A percentile compares a stretch with the other conserved stretches of the same genome.
phyloP scores from a whole-genome alignment of 2,888 invertebrate genomes.

The Priocnemis perturbator region DNA sequence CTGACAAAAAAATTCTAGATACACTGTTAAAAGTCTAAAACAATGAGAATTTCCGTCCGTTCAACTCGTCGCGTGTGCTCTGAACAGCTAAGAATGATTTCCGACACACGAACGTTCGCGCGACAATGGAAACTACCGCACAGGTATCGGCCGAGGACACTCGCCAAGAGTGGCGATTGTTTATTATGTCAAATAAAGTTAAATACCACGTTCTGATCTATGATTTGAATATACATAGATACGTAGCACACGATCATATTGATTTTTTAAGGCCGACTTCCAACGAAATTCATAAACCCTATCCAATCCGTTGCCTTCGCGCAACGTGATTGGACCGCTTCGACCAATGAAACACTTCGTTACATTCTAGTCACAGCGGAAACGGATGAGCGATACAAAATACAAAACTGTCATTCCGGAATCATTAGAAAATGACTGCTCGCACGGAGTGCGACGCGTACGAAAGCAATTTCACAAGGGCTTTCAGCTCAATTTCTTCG shows the following conservation, averaged over 20 bases:
- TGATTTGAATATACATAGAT: conserved; percentile 46
- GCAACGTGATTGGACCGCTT: too few relatives aligned
- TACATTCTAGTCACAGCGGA: too few relatives aligned
- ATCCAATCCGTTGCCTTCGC: neutral
- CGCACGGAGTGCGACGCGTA: too few relatives aligned
- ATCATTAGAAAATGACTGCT: too few relatives aligned
- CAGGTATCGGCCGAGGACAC: neutral
- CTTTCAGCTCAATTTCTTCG: too few relatives aligned
- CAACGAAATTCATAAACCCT: neutral
- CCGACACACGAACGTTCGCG: neutral
- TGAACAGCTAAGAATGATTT: too few relatives aligned
- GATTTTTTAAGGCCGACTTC: conserved; percentile 44
- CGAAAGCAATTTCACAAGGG: too few relatives aligned
- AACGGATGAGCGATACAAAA: too few relatives aligned
- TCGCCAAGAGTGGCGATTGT: conserved; percentile 36
- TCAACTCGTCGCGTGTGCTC: neutral
- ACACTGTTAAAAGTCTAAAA: neutral
- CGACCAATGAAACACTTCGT: too few relatives aligned
- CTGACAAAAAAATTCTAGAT: neutral
- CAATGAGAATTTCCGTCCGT: neutral
- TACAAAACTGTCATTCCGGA: too few relatives aligned
- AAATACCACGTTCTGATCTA: conserved; percentile 51
- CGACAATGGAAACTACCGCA: neutral
- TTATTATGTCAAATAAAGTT: conserved; percentile 51
- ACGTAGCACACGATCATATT: conserved; percentile 37